These are phyloP conservation scores for Oncopodura yosiiana DNA, from an alignment of 1,140 invertebrate genomes.

Conservation along the genomic window DNA sequence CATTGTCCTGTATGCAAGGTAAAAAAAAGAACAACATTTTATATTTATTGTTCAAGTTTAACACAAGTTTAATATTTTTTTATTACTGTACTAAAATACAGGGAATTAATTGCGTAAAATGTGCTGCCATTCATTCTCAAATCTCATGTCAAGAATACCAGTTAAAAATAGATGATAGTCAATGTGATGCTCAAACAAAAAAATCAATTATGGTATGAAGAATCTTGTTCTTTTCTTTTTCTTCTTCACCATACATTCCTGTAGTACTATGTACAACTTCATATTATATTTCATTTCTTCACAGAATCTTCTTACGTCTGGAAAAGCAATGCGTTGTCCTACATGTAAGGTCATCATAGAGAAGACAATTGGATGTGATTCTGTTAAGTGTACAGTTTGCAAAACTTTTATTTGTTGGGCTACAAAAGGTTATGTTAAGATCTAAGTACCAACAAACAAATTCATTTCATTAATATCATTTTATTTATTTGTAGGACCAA, in stretches of 20 bases:
- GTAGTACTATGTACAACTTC: too few relatives aligned
- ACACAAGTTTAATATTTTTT: too few relatives aligned
- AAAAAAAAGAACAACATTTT: constrained; percentile 66
- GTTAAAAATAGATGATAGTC: constrained; percentile 46
- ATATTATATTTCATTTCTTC: constrained; percentile 4
- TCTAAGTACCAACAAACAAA: not conserved
- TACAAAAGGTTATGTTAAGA: constrained; percentile 51
- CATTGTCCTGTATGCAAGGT: constrained; percentile 68
- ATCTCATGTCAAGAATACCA: constrained; percentile 78
- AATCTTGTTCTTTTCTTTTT: not conserved
- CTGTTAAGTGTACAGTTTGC: constrained; percentile 82
- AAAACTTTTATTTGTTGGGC: constrained; percentile 92
- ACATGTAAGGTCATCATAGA: constrained; percentile 71
- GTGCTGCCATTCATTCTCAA: constrained; percentile 64
- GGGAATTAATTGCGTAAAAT: not conserved
- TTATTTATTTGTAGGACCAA: too few relatives aligned
- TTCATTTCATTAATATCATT: not conserved
- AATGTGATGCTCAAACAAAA: constrained; percentile 5
- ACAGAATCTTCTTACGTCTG: constrained; percentile 63
- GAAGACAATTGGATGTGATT: constrained; percentile 91
- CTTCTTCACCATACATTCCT: too few relatives aligned
- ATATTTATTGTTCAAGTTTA: constrained; percentile 55
- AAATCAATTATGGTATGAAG: constrained; percentile 9
- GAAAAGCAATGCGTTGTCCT: constrained; percentile 76
- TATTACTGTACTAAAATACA: not conserved